Evolutionary conservation across 2,888 invertebrate species (phyloP).

Genomic region (Monochamus alternatus): DNA sequence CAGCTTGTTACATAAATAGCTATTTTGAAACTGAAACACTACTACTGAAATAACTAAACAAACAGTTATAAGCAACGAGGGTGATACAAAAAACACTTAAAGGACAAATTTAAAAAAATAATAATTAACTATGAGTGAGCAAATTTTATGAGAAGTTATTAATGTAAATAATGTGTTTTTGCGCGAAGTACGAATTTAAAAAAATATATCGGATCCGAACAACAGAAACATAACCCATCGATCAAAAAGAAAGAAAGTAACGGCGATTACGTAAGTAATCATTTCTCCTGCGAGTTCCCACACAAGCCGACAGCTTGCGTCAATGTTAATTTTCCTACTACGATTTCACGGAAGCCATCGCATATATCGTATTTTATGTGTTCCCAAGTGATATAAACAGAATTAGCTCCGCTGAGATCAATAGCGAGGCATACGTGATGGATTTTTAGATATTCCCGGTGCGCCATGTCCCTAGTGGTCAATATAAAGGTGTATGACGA

Average conservation of each 20-base stretch:
- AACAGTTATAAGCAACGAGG: too few relatives aligned
- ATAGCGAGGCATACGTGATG: not conserved
- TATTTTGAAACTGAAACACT: too few relatives aligned
- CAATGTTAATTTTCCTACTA: conserved; percentile 40
- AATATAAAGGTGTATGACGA: too few relatives aligned
- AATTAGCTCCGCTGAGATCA: conserved; percentile 16
- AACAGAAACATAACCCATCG: conserved; percentile 27
- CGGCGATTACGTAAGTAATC: conserved; percentile 45
- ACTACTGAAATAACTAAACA: too few relatives aligned
- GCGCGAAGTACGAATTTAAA: not conserved
- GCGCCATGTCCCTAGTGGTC: too few relatives aligned
- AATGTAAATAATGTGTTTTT: not conserved
- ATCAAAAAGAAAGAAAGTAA: conserved; percentile 46
- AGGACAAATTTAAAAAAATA: too few relatives aligned
- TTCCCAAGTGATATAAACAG: conserved; percentile 29
- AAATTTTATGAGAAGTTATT: too few relatives aligned
- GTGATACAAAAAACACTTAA: too few relatives aligned
- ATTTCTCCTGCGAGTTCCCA: conserved; percentile 45
- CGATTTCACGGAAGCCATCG: conserved; percentile 38
- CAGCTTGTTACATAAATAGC: too few relatives aligned
- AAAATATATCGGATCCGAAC: not conserved
- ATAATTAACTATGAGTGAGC: too few relatives aligned
- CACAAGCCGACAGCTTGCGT: conserved; percentile 42
- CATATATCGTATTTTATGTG: conserved; percentile 36
- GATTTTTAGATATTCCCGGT: too few relatives aligned